A percentile compares a stretch with the other conserved stretches of the same genome.
phyloP scores from a whole-genome alignment of 35 echinoderm and acorn worm species.

The Strongylocentrotus purpuratus region DNA sequence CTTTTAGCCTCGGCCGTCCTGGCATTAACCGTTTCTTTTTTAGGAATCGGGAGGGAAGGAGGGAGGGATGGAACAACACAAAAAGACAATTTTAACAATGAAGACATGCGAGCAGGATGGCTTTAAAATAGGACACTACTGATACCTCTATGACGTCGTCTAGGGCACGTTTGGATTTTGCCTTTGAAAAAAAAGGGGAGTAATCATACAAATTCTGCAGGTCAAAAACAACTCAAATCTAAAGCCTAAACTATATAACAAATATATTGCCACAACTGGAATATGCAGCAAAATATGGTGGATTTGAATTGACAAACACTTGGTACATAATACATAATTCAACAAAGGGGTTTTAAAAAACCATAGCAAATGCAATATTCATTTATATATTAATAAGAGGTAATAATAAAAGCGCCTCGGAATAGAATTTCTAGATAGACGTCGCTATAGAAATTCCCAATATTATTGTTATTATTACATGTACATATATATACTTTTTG shows the following conservation, averaged over 20 bases:
- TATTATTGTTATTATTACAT: too few relatives aligned
- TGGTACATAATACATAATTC: not conserved
- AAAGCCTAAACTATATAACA: not conserved
- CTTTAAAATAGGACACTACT: not conserved
- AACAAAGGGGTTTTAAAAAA: not conserved
- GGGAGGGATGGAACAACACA: not conserved
- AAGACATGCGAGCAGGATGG: not conserved
- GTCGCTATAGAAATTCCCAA: too few relatives aligned
- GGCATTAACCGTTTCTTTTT: not conserved
- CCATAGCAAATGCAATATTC: too few relatives aligned
- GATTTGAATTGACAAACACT: not conserved
- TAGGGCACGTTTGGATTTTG: not conserved
- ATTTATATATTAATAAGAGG: not conserved
- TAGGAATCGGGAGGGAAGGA: not conserved
- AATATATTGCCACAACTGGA: not conserved
- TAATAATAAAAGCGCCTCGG: too few relatives aligned
- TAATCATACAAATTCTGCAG: not conserved
- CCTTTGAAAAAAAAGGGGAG: not conserved
- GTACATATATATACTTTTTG: not conserved
- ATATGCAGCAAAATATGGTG: not conserved
- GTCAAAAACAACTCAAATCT: not conserved
- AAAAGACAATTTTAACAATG: slow-evolving; percentile 1
- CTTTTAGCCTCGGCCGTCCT: not conserved
- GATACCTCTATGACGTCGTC: not conserved
- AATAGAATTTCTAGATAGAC: too few relatives aligned